phyloP scores from a whole-genome alignment of 2,797 vertebrate species.

The Takifugu rubripes region DNA sequence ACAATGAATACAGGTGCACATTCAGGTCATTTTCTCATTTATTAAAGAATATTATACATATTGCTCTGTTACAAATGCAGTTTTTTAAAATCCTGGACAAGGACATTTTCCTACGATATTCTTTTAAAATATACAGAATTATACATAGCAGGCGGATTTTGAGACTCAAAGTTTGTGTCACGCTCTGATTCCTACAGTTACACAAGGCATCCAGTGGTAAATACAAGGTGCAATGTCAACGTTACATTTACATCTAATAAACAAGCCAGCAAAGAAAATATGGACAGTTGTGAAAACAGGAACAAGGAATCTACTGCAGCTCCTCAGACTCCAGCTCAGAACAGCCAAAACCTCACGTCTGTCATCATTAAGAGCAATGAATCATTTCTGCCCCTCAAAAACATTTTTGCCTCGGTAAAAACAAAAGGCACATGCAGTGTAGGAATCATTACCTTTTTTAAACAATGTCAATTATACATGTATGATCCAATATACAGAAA shows the following conservation, averaged over 20 bases:
- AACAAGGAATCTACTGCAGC: constrained; percentile 24
- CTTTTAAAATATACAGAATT: constrained; percentile 70
- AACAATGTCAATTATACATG: constrained; percentile 43
- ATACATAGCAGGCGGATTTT: constrained; percentile 77
- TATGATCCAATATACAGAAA: constrained; percentile 38
- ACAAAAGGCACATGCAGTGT: constrained; percentile 22
- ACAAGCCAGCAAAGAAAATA: constrained; percentile 55
- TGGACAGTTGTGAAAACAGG: constrained; percentile 30
- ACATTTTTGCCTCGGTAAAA: constrained; percentile 23
- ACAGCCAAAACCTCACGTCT: constrained; percentile 15
- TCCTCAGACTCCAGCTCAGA: constrained; percentile 14
- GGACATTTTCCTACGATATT: constrained; percentile 62
- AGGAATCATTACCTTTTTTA: constrained; percentile 20
- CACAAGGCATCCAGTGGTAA: constrained; percentile 80
- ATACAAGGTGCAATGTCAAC: constrained; percentile 70
- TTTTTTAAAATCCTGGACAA: constrained; percentile 66
- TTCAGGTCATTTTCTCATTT: constrained; percentile 44
- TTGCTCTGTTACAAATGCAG: constrained; percentile 77
- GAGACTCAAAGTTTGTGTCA: constrained; percentile 51
- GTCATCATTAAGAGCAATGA: constrained; percentile 21
- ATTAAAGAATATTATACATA: constrained; percentile 74
- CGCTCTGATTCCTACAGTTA: constrained; percentile 64
- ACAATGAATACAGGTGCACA: constrained; percentile 7
- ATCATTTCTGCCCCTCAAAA: background rate
- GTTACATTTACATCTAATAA: constrained; percentile 69